Conservation (phyloP, 1,140 invertebrate species). For the Lepidostoma basale region DNA sequence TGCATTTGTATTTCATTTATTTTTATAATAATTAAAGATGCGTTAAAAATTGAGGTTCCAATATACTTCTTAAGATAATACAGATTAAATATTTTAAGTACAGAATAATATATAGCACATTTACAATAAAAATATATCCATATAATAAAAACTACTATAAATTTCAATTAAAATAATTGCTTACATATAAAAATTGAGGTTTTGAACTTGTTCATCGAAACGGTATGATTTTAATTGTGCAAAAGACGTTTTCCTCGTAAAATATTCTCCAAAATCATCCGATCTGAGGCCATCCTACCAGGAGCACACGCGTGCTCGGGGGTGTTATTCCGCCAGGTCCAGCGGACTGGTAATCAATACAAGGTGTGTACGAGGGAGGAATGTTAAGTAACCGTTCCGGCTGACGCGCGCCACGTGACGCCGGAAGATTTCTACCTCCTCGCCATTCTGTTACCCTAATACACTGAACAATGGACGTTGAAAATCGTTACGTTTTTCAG, state of each 20-base stretch:
- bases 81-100: too few species aligned
- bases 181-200: too few species aligned
- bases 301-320: constrained; percentile 14
- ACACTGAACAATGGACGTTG: neutral
- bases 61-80: too few species aligned
- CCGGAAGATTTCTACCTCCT: constrained; percentile 35
- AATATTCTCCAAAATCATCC: neutral
- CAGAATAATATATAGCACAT: too few species aligned
- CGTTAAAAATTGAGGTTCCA: too few species aligned
- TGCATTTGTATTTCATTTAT: too few species aligned
- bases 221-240: neutral
- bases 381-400: constrained; percentile 36
- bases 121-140: too few species aligned
- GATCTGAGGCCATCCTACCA: constrained; percentile 6
- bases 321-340: constrained; percentile 21
- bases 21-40: too few species aligned
- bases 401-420: constrained; percentile 28
- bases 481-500: too few species aligned
- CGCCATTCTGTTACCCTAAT: constrained; percentile 16
- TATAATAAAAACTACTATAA: too few species aligned
- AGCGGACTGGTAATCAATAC: constrained; percentile 44
- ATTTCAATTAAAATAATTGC: too few species aligned
- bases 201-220: too few species aligned
- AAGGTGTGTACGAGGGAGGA: constrained; percentile 42
- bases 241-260: neutral